A percentile compares a stretch with the other conserved stretches of the same genome.
These are phyloP conservation scores for Ephydatia muelleri DNA, from an alignment of 37 sponge, comb jelly and placozoan genomes.

Conservation along the genomic window DNA sequence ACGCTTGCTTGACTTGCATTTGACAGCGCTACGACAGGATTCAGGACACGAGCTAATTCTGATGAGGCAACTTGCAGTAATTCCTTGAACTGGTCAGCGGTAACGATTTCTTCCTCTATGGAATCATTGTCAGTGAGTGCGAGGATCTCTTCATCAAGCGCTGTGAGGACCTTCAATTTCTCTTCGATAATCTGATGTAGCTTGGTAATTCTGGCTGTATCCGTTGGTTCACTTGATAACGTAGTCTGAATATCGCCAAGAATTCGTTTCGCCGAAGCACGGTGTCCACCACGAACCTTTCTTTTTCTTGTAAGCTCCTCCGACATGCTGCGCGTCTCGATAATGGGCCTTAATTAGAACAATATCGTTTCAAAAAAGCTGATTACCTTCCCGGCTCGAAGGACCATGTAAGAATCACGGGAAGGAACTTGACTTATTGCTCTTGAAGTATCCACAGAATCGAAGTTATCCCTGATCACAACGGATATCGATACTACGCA, in stretches of 20 bases:
- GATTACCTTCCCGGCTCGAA: conserved; percentile 1
- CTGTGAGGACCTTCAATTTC: neutral
- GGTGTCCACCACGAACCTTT: neutral
- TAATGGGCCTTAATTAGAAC: conserved; percentile 1
- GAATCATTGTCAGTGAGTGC: neutral
- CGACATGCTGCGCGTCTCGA: neutral
- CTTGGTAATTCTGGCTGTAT: conserved; percentile 1
- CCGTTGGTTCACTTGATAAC: neutral
- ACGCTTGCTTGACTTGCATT: conserved; percentile 1
- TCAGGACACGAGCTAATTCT: conserved; percentile 1
- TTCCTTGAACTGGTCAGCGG: neutral
- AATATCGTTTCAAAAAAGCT: neutral
- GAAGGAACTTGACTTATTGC: too few species aligned
- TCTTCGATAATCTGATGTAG: conserved; percentile 1
- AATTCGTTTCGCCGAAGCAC: conserved; percentile 1
- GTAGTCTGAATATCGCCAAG: neutral
- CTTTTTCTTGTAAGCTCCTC: neutral
- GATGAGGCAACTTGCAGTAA: conserved; percentile 1
- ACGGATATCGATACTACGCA: too few species aligned
- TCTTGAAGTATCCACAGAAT: too few species aligned
- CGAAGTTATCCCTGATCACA: too few species aligned
- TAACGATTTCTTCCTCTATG: neutral
- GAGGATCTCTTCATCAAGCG: conserved; percentile 1
- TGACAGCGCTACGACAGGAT: conserved; percentile 1
- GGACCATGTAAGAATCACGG: neutral